These are phyloP conservation scores for Leucophenga montana DNA, from an alignment of 2,888 invertebrate species.

Conservation along the genomic window DNA sequence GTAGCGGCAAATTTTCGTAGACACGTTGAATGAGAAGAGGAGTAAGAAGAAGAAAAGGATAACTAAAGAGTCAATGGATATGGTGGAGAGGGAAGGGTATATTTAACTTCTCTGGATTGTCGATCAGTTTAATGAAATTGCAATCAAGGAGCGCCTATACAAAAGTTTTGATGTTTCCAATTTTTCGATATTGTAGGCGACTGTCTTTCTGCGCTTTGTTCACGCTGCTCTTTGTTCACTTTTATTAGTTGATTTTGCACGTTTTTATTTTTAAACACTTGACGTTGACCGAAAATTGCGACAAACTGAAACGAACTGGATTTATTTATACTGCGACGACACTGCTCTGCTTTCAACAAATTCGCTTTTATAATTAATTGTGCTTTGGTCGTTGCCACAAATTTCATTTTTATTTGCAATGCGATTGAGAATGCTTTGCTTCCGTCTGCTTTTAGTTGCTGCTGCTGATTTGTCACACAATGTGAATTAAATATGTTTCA, in stretches of 20 bases:
- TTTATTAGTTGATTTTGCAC: constrained; percentile 37
- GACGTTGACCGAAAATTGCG: constrained; percentile 42
- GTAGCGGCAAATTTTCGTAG: no score
- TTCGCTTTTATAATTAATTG: constrained; percentile 51
- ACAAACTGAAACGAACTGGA: neutral
- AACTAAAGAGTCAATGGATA: neutral
- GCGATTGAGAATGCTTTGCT: constrained; percentile 13
- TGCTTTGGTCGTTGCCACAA: constrained; percentile 69
- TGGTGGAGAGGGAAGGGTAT: neutral
- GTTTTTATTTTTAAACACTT: constrained; percentile 48
- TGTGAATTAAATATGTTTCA: neutral
- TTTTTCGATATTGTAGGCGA: constrained; percentile 58
- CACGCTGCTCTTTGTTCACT: constrained; percentile 42
- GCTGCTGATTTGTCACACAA: neutral
- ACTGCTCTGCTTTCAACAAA: constrained; percentile 42
- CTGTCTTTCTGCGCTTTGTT: constrained; percentile 44
- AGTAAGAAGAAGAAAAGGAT: no score
- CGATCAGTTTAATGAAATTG: neutral
- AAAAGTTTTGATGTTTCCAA: constrained; percentile 72
- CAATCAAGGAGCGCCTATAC: constrained; percentile 72
- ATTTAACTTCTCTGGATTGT: neutral
- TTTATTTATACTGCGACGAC: constrained; percentile 41
- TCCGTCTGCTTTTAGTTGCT: constrained; percentile 29
- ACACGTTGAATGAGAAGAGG: no score
- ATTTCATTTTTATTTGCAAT: constrained; percentile 73